Percentiles rank a stretch among this genome's conserved stretches.
phyloP scores from a whole-genome alignment of 2,113 vertebrate genomes.

The Casuarius casuarius region DNA sequence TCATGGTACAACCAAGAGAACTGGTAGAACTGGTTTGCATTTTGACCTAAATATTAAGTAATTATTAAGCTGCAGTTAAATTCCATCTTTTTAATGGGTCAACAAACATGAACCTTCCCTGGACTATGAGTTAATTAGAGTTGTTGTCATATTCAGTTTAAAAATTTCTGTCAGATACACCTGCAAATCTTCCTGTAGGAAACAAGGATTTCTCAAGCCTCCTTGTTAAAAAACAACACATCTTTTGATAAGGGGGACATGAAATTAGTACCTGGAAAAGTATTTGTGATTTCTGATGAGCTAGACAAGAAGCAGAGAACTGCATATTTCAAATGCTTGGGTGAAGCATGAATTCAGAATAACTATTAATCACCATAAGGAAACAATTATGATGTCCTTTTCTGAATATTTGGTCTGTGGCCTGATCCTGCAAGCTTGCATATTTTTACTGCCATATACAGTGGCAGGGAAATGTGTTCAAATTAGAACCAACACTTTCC shows the following conservation, averaged over 20 bases:
- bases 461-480: conserved; percentile 11
- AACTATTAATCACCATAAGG: conserved; percentile 29
- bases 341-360: neutral
- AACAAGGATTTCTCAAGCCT: neutral
- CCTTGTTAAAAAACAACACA: neutral
- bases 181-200: neutral
- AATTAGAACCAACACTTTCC: conserved; percentile 15
- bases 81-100: neutral
- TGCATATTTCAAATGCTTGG: conserved; percentile 22
- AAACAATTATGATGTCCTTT: conserved; percentile 36
- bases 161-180: neutral
- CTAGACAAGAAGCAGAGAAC: neutral
- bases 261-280: neutral
- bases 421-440: conserved; percentile 24
- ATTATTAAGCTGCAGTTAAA: neutral
- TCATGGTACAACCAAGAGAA: neutral
- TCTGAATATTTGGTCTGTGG: conserved; percentile 22
- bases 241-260: neutral
- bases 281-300: neutral
- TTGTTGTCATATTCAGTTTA: neutral
- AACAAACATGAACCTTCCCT: accelerated
- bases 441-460: conserved; percentile 6
- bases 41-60: neutral
- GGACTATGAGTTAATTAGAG: neutral
- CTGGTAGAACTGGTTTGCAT: neutral